These are phyloP conservation scores for Gonatopus flavifemur DNA, from an alignment of 1,140 invertebrate species.

Conservation along the genomic window DNA sequence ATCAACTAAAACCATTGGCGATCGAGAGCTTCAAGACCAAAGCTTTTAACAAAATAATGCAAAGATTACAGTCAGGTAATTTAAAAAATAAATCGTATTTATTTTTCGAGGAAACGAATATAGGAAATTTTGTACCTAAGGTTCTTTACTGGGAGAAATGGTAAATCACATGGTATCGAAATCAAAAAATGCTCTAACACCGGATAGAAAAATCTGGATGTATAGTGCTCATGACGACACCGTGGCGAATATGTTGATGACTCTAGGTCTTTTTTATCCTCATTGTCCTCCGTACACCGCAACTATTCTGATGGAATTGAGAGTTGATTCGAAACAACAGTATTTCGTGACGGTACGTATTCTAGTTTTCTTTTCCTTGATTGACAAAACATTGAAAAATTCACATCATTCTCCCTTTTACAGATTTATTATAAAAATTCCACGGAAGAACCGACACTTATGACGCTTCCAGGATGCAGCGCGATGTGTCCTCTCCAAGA, in stretches of 20 bases:
- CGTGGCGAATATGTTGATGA: constrained; percentile 73
- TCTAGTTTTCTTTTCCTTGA: constrained; percentile 1
- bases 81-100: constrained; percentile 6
- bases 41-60: constrained; percentile 57
- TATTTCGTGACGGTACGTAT: constrained; percentile 53
- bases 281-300: constrained; percentile 75
- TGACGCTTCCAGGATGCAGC: constrained; percentile 65
- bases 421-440: constrained; percentile 68
- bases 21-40: constrained; percentile 59
- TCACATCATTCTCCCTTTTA: too few species aligned
- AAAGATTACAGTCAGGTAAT: constrained; percentile 57
- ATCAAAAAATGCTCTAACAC: constrained; percentile 44
- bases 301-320: constrained; percentile 73
- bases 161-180: constrained; percentile 62
- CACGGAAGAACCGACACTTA: constrained; percentile 53
- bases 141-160: constrained; percentile 70
- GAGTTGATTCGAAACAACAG: constrained; percentile 42
- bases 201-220: constrained; percentile 68
- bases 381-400: too few species aligned
- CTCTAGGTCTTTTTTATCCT: constrained; percentile 72
- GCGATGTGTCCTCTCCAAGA: constrained; percentile 62
- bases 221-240: constrained; percentile 86
- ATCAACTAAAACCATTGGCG: constrained; percentile 59
- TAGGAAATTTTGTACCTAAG: constrained; percentile 41
- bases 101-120: not conserved